Conservation (phyloP, 2,113 vertebrate genomes). For the Pyxicephalus adspersus region DNA sequence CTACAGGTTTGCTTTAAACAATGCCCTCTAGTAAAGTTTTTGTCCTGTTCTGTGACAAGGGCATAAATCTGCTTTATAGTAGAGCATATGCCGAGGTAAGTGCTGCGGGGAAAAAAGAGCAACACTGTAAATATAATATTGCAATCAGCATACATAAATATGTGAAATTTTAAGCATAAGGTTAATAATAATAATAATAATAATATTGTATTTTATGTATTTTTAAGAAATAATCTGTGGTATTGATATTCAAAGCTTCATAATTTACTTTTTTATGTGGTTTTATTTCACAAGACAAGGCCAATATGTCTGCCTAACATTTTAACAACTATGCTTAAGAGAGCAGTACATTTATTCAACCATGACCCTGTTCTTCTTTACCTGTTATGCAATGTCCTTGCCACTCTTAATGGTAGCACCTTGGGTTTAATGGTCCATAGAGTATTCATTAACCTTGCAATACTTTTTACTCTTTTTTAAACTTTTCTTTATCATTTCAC, state of each 20-base stretch:
- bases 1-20: no score
- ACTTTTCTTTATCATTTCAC: slow-evolving; percentile 15
- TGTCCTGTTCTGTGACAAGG: no score
- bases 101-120: no score
- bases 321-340: slow-evolving; percentile 35
- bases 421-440: slow-evolving; percentile 27
- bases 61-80: no score
- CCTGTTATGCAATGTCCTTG: slow-evolving; percentile 34
- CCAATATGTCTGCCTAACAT: slow-evolving; percentile 39
- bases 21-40: no score
- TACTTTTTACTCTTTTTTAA: slow-evolving; percentile 36
- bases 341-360: slow-evolving; percentile 37
- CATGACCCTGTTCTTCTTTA: slow-evolving; percentile 28
- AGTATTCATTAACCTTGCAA: slow-evolving; percentile 47
- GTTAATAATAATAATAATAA: no score
- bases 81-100: no score
- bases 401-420: slow-evolving; percentile 13
- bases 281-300: slow-evolving; percentile 32
- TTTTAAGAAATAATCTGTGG: no score
- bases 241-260: neutral
- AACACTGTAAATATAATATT: no score
- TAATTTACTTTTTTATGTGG: neutral
- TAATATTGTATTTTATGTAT: no score
- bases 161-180: no score
- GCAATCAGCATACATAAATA: no score